Evolutionary conservation across 1,140 invertebrate species (phyloP).

Genomic region (Galleria mellonella): DNA sequence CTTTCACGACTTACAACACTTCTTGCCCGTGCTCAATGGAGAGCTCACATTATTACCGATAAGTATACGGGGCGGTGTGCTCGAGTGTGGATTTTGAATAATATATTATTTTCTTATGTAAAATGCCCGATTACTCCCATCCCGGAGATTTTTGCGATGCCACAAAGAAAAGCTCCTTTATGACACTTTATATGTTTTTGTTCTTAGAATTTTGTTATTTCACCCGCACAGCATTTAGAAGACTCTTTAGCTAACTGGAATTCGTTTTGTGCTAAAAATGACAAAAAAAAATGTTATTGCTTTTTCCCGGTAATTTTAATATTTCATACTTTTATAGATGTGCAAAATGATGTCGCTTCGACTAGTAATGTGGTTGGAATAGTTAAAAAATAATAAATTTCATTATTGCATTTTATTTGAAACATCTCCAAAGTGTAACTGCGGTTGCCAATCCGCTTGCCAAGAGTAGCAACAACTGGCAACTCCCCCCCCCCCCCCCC

Average conservation of each 20-base stretch:
- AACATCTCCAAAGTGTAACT: too few relatives aligned
- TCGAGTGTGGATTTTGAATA: constrained; percentile 66
- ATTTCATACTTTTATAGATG: too few relatives aligned
- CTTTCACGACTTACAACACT: constrained; percentile 14
- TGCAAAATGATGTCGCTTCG: too few relatives aligned
- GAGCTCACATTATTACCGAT: constrained; percentile 61
- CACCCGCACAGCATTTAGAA: constrained; percentile 8
- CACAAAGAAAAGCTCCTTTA: constrained; percentile 61
- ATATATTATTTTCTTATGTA: constrained; percentile 73
- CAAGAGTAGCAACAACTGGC: too few relatives aligned
- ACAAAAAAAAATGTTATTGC: constrained; percentile 1
- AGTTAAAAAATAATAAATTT: too few relatives aligned
- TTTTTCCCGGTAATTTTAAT: too few relatives aligned
- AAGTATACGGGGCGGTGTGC: constrained; percentile 58
- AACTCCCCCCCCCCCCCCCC: too few relatives aligned
- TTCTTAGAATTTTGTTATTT: constrained; percentile 58
- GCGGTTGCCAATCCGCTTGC: too few relatives aligned
- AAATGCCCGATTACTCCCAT: constrained; percentile 67
- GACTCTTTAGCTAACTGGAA: too few relatives aligned
- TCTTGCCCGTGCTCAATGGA: constrained; percentile 14
- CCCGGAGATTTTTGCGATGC: constrained; percentile 53
- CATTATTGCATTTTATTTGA: too few relatives aligned
- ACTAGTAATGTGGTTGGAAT: too few relatives aligned
- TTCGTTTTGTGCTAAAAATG: neutral
- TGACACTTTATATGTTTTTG: constrained; percentile 61